Evolutionary conservation across 1,140 invertebrate genomes (phyloP), one percentile per base, ranked within the genome.

Genomic region (Aphelinus atriplicis): DNA sequence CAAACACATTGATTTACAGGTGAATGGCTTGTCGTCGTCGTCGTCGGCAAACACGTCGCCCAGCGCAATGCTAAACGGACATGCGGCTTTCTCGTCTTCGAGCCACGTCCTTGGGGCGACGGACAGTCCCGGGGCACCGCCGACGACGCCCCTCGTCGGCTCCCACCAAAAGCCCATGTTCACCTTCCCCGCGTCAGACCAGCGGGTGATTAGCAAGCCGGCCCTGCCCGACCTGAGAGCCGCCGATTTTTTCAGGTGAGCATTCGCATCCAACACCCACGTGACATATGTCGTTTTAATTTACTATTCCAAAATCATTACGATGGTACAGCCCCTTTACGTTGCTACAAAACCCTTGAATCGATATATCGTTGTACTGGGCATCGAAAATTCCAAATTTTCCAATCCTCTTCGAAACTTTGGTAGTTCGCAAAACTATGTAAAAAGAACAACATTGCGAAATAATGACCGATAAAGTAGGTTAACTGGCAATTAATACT

Each of bases 171-270:
- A 86, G 56, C 78, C 79, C 10, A 88, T 87, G 76, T 89, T 90
- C 78, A 87, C 82, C 3, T 89, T 90, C 77, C 76, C 81, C 55
- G 81, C 55, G 0, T 55, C 46, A 5, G 75, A 77, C 7, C 74
- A 75, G 48, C 61, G 68, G 43, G 26, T 26, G 26, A 53, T 53
- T 9, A 82, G 81, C 78, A 90, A 89, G 43, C 90, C 90, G 42
- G 88, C 90, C 43, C 78, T 91, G 62, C 90, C 90, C 5, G 90
- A 91, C 81, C 84, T 91, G 46, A 87, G 90, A 76, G 85, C 91
- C 1, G 79, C 86, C 3, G 90, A 91, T 71, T 91, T 91, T 82
- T 91, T 91, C 82, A 90, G 87, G 87, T 90, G 84, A 86, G 73
- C 43, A 26, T 26, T 26, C 26, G 26, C 26, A 26, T 26, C 26